Conservation (phyloP, 1,140 invertebrate genomes). For the Eurosta solidaginis region DNA sequence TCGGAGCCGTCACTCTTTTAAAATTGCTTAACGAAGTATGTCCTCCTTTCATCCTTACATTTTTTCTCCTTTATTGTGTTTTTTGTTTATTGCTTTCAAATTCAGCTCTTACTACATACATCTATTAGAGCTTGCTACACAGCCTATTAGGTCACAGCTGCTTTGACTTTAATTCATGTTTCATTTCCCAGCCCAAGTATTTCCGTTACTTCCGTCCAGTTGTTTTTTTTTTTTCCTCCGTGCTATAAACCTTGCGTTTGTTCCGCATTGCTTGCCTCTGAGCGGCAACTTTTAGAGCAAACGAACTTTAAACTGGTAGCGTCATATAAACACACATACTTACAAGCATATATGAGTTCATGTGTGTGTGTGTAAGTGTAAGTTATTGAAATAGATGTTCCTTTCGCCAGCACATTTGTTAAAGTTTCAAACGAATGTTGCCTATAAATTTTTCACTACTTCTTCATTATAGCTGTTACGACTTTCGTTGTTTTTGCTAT, state of each 20-base stretch:
- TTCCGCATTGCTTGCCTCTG: background rate
- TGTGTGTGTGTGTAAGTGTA: background rate
- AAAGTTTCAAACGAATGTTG: background rate
- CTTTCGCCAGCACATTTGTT: constrained; percentile 21
- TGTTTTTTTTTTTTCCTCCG: background rate
- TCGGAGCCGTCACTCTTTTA: too few species aligned
- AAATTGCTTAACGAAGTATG: too few species aligned
- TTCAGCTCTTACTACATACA: background rate
- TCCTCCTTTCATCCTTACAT: too few species aligned
- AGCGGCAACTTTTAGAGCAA: background rate
- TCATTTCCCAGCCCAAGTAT: constrained; percentile 58
- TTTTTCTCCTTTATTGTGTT: background rate
- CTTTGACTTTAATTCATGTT: constrained; percentile 57
- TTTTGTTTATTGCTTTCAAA: background rate
- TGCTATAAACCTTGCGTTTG: background rate
- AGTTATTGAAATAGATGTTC: background rate
- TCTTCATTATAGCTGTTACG: background rate
- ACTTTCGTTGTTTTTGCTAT: background rate
- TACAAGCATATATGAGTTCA: background rate
- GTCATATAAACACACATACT: too few species aligned
- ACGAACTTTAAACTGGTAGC: background rate
- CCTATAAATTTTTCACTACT: constrained; percentile 9
- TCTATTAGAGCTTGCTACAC: background rate
- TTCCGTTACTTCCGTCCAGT: constrained; percentile 55
- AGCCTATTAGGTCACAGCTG: constrained; percentile 29